Percentiles rank a stretch among this genome's conserved stretches.
phyloP scores from a whole-genome alignment of 2,797 vertebrate genomes.

The Macroramphosus scolopax region DNA sequence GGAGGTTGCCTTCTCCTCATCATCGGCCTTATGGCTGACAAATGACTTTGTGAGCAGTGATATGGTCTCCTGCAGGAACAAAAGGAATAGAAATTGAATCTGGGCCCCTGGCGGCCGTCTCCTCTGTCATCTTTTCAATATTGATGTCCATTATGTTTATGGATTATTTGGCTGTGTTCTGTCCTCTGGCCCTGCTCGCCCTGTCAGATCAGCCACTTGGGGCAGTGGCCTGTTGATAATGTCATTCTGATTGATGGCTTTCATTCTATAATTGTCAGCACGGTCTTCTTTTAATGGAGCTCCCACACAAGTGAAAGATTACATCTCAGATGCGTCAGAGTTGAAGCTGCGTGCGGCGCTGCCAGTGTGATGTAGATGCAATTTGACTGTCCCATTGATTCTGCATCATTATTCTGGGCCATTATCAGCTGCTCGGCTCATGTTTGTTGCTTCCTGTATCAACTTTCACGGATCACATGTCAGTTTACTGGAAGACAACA shows the following conservation, averaged over 20 bases:
- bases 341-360: conserved; percentile 29
- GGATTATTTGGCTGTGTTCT: conserved; percentile 66
- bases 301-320: conserved; percentile 37
- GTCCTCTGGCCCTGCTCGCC: conserved; percentile 52
- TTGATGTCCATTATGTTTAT: conserved; percentile 73
- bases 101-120: conserved; percentile 57
- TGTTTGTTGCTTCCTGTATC: conserved; percentile 69
- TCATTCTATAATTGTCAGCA: conserved; percentile 70
- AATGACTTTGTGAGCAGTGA: conserved; percentile 65
- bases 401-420: conserved; percentile 54
- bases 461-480: conserved; percentile 65
- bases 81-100: conserved; percentile 71
- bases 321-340: conserved; percentile 39
- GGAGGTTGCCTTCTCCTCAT: conserved; percentile 54
- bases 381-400: conserved; percentile 38
- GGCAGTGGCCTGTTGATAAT: conserved; percentile 60
- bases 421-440: conserved; percentile 60
- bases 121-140: conserved; percentile 77
- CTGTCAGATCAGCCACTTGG: conserved; percentile 59
- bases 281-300: conserved; percentile 55
- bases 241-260: conserved; percentile 67
- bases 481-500: conserved; percentile 64
- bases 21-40: conserved; percentile 59
- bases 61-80: conserved; percentile 56
- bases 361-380: conserved; percentile 32